Evolutionary conservation across 23 tunicate genomes (phyloP), one percentile per base, ranked within the genome.

Genomic region (Diplosoma virens): DNA sequence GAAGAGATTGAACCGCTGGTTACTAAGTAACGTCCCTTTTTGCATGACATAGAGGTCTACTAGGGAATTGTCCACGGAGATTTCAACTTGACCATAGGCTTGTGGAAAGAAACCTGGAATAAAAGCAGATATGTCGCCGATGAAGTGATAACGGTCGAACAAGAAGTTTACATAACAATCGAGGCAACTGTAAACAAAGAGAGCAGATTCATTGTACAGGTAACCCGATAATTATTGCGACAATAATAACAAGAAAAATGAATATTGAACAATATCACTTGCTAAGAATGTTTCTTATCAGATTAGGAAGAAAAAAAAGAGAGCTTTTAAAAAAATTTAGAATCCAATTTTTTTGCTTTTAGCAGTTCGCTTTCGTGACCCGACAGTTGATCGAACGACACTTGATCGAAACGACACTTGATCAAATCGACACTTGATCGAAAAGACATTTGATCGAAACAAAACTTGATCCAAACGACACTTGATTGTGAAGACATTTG

Each of bases 41-140:
- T n/a, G 18, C 78, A 72, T 48, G 60, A 50, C 1, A 33, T 72
- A 11, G 24, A 72, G 1, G 23, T 72, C 3, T 72, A 72, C 78
- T 47, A 61, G 34, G 78, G 78, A 25, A 72, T 47, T 11, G 5
- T 50, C 7, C 27, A 47, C 78, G 34, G 30, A 47, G 78, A 48
- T 29, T 72, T 72, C 48, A 48, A 72, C 25, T 3, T 72, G 5
- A 29, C 18, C 3, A 11, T 72, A 36, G 22, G 3, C 18, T 17
- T 72, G 23, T 72, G 78, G 78, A 7, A 47, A 25, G 78, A 72
- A 7, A 20, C n/a, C 2, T 72, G 60, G 32, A 17, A 47, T 23
- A 18, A 22, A 4, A 24, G 3, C 3, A 17, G 14, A 7, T 72
- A 72, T 36, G 14, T 72, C 61, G 24, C 60, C 3, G 35, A n/a